A percentile compares a stretch with the other conserved stretches of the same genome.
Evolutionary conservation across 2,113 vertebrate species (phyloP).

Genomic region (Prinia subflava): DNA sequence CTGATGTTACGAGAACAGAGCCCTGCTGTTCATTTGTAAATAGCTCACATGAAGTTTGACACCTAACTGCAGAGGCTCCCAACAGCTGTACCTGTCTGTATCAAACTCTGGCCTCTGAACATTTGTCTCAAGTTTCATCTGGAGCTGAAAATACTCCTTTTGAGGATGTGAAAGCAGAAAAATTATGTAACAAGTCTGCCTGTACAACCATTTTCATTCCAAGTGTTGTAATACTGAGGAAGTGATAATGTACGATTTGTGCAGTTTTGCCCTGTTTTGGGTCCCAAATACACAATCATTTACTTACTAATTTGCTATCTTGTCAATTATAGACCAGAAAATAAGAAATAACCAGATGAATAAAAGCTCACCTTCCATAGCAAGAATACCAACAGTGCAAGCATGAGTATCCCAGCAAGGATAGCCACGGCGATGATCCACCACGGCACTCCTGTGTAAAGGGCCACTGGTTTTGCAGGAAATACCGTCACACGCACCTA

Average conservation of each 20-base stretch:
- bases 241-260: neutral
- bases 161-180: neutral
- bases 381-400: slow-evolving; percentile 88
- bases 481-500: slow-evolving; percentile 90
- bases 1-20: neutral
- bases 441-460: slow-evolving; percentile 87
- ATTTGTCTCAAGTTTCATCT: neutral
- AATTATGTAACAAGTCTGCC: neutral
- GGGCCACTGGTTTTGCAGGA: slow-evolving; percentile 80
- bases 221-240: neutral
- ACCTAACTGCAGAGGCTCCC: neutral
- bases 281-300: neutral
- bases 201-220: neutral
- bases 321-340: neutral
- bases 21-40: neutral
- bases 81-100: neutral
- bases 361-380: slow-evolving; percentile 91
- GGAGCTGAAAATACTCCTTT: neutral
- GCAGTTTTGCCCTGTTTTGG: neutral
- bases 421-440: slow-evolving; percentile 93
- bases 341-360: neutral
- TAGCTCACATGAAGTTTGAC: neutral
- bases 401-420: slow-evolving; percentile 88
- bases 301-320: neutral
- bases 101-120: neutral